Evolutionary conservation across 2,888 invertebrate species (phyloP).

Genomic region (Micropterix aruncella): DNA sequence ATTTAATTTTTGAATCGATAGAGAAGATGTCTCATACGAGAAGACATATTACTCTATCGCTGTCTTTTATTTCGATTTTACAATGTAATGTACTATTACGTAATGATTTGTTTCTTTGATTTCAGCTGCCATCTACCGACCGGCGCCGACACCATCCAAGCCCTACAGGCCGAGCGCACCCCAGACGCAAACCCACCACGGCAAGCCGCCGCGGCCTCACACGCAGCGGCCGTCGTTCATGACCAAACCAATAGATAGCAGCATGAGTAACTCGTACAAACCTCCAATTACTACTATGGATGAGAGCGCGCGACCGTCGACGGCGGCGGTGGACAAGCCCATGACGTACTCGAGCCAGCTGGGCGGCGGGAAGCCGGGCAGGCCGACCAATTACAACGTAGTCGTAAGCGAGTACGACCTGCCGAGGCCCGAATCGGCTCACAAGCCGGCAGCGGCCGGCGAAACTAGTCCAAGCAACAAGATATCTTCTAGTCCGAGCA

Average conservation of each 20-base stretch:
- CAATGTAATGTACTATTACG: too few species aligned
- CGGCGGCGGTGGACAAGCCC: constrained; percentile 18
- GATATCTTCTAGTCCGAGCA: constrained; percentile 42
- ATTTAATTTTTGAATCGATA: too few species aligned
- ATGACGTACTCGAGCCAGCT: constrained; percentile 12
- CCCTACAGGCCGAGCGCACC: constrained; percentile 15
- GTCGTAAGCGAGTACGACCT: constrained; percentile 6
- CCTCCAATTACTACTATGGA: neutral
- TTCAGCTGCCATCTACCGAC: constrained; percentile 12
- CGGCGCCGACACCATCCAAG: constrained; percentile 13
- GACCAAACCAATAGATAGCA: constrained; percentile 38
- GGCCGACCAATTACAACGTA: constrained; percentile 3
- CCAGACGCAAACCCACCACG: constrained; percentile 13
- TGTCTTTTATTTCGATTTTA: too few species aligned
- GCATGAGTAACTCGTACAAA: neutral
- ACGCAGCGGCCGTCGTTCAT: constrained; percentile 36
- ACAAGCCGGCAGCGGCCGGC: constrained; percentile 7
- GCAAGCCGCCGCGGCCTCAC: constrained; percentile 8
- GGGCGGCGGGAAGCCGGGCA: constrained; percentile 9
- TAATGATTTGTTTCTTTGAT: too few species aligned
- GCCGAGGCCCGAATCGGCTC: constrained; percentile 7
- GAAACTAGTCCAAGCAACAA: constrained; percentile 42
- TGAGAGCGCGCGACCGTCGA: neutral
- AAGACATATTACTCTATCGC: too few species aligned
- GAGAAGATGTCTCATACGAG: too few species aligned